phyloP scores from a whole-genome alignment of 2,888 invertebrate species.

The Biston betularia region DNA sequence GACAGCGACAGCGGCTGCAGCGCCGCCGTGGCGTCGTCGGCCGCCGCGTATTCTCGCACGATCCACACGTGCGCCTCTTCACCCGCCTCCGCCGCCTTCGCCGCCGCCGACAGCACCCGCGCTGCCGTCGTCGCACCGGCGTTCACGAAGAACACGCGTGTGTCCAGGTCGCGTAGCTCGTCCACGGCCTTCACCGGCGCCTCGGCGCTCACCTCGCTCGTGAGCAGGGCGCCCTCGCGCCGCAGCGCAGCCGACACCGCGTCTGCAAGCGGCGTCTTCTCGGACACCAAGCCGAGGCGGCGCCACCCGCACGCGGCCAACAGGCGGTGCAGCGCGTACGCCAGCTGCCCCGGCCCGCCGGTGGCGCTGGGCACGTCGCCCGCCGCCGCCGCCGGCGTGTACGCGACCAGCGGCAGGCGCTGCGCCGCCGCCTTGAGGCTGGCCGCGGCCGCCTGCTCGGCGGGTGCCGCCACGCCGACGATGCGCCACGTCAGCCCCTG shows the following conservation, averaged over 20 bases:
- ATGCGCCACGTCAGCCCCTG: background rate
- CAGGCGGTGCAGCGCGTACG: slow-evolving; percentile 7
- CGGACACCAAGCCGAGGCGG: slow-evolving; percentile 37
- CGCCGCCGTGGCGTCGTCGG: slow-evolving; percentile 13
- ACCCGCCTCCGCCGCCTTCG: slow-evolving; percentile 39
- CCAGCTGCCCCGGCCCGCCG: slow-evolving; percentile 6
- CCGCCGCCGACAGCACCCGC: slow-evolving; percentile 88
- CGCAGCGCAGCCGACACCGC: too few species aligned
- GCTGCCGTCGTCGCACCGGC: slow-evolving; percentile 88
- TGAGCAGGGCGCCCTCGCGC: slow-evolving; percentile 39
- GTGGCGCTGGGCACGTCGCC: too few species aligned
- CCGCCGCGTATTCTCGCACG: slow-evolving; percentile 56
- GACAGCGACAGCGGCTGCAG: slow-evolving; percentile 48
- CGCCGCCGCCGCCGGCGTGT: too few species aligned
- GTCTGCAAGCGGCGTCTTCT: slow-evolving; percentile 32
- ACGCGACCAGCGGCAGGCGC: too few species aligned
- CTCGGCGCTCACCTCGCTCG: slow-evolving; percentile 71
- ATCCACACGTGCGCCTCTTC: slow-evolving; percentile 61
- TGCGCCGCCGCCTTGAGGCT: too few species aligned
- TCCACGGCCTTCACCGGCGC: slow-evolving; percentile 14
- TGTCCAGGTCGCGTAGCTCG: slow-evolving; percentile 63
- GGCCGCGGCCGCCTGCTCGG: slow-evolving; percentile 27
- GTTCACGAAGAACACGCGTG: slow-evolving; percentile 93
- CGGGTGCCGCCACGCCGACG: background rate
- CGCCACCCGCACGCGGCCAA: slow-evolving; percentile 22